phyloP scores from a whole-genome alignment of 1,140 invertebrate species.

The Archivesica marissinica region DNA sequence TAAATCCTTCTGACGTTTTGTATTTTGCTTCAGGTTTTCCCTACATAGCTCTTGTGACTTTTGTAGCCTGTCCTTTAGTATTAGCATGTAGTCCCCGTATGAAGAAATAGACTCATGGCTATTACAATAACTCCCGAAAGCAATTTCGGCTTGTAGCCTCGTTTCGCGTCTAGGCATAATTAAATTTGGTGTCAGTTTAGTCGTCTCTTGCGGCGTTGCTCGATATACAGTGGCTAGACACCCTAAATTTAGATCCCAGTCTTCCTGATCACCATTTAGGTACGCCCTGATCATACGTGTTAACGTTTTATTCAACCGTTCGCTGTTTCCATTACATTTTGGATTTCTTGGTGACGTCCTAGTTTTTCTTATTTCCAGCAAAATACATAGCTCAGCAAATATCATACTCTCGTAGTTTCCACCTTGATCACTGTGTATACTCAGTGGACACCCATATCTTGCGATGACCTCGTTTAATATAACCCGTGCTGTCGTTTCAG shows the following conservation, averaged over 20 bases:
- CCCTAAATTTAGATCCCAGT: conserved; percentile 57
- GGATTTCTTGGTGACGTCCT: conserved; percentile 62
- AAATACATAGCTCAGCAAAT: conserved; percentile 55
- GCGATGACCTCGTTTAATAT: conserved; percentile 78
- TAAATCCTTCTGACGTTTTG: too few species aligned
- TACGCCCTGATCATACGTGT: conserved; percentile 40
- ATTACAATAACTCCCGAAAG: conserved; percentile 42
- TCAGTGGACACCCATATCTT: conserved; percentile 79
- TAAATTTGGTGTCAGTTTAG: conserved; percentile 40
- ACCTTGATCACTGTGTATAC: conserved; percentile 81
- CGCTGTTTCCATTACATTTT: conserved; percentile 57
- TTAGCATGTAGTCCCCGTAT: too few species aligned
- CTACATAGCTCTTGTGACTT: too few species aligned
- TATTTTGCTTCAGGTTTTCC: too few species aligned
- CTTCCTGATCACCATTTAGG: conserved; percentile 7
- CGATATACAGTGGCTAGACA: conserved; percentile 42
- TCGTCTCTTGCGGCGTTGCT: conserved; percentile 34
- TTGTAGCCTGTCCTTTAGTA: too few species aligned
- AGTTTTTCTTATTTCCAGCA: conserved; percentile 57
- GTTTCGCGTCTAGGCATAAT: conserved; percentile 60
- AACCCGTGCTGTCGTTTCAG: conserved; percentile 75
- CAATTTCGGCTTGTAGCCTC: conserved; percentile 58
- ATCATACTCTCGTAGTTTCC: conserved; percentile 59
- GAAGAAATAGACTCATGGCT: too few species aligned
- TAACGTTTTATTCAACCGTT: conserved; percentile 65